Evolutionary conservation across 2,888 invertebrate species (phyloP), one percentile per base, ranked within the genome.

Genomic region (Entomobrya proxima): DNA sequence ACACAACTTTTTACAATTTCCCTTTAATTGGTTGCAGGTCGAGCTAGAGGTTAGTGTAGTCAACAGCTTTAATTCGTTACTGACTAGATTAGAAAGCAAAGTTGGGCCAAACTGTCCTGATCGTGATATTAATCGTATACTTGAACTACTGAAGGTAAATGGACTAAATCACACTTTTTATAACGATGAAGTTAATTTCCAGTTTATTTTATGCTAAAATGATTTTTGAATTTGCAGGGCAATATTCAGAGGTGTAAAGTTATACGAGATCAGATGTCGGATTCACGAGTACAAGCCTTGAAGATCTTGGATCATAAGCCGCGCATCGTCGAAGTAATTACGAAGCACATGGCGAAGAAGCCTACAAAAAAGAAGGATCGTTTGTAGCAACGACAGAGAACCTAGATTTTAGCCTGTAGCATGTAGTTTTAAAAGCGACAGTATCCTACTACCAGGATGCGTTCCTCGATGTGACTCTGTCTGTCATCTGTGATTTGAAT

Each of bases 171-270:
- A n/a, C n/a, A 32, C 58, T 44, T 61, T 47, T 72, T 50, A 55
- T 35, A 40, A 50, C n/a, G 9, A 32, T 80, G 27, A 30, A 64
- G 2, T 72, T 74, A 5, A 44, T 27, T 15, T 9, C n/a, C 30
- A 35, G 27, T 21, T 3, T 27, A 1, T 44, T 13, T 35, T 24
- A 2, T 52, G 1, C 13, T 40, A 11, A 40, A 7, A 7, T 15
- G 44, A 37, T 85, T 86, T 67, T 32, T 84, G 85, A 85, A 69
- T 82, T 91, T 94, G 61, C 93, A 98, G 96, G 98, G 98, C 75
- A 98, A 98, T 92, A 95, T 98, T 92, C 98, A 98, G 92, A 94
- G 98, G 78, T 97, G 97, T 92, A 97, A 96, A 93, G 95, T 98
- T 87, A 96, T 98, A 58, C 95, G 96, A 88, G 98, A 98, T 91